These are phyloP conservation scores for Boloria euphrosyne DNA, from an alignment of 2,888 invertebrate genomes.

Conservation along the genomic window DNA sequence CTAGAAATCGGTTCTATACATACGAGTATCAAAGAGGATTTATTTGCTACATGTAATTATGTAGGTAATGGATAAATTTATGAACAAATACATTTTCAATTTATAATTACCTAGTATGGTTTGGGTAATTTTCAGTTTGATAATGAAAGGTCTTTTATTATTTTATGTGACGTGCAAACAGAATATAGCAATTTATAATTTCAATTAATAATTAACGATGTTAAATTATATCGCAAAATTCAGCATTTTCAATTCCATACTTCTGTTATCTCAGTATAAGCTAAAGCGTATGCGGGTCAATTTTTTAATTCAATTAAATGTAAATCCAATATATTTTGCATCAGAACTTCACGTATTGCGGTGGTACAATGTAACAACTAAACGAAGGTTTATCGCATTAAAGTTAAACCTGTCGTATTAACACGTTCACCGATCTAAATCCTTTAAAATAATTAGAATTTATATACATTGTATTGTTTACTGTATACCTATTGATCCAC, in stretches of 20 bases:
- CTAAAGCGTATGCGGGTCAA: constrained; percentile 10
- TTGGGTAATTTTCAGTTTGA: no score
- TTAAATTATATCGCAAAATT: neutral
- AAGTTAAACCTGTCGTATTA: constrained; percentile 10
- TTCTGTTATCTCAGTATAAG: neutral
- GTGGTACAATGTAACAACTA: constrained; percentile 6
- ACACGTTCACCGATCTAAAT: constrained; percentile 11
- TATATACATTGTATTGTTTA: neutral
- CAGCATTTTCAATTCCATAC: no score
- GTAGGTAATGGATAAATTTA: no score
- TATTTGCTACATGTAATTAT: no score
- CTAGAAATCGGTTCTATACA: no score
- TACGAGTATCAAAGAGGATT: no score
- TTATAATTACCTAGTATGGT: no score
- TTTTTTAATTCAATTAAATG: constrained; percentile 16
- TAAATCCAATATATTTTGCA: constrained; percentile 19
- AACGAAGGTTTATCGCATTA: constrained; percentile 23
- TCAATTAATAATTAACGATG: neutral
- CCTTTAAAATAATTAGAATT: constrained; percentile 1
- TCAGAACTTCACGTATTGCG: constrained; percentile 2
- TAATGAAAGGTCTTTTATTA: no score
- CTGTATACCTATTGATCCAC: neutral
- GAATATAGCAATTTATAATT: no score
- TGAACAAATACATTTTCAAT: no score
- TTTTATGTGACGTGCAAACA: no score